Conservation (phyloP, 2,113 vertebrate species). For the Prochilodus magdalenae region DNA sequence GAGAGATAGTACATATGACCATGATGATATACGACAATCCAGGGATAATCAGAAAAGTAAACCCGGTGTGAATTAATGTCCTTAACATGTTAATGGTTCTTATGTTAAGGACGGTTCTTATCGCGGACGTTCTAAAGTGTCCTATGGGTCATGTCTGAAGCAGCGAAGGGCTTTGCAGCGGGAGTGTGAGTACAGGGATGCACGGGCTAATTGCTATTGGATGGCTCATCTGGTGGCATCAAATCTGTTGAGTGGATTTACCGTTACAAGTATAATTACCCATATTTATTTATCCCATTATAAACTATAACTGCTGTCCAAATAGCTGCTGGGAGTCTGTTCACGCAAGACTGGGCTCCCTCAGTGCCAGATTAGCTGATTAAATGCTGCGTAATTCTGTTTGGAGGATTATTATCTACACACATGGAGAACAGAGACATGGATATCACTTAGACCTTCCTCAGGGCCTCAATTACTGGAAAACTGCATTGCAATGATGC, state of each 20-base stretch:
- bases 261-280: background rate
- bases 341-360: conserved; percentile 23
- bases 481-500: conserved; percentile 12
- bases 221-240: background rate
- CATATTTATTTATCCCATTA: conserved; percentile 49
- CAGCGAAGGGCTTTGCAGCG: background rate
- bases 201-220: conserved; percentile 1
- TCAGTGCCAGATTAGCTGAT: conserved; percentile 45
- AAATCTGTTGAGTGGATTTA: conserved; percentile 26
- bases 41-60: background rate
- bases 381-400: conserved; percentile 49
- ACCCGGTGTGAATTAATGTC: background rate
- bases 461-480: conserved; percentile 25
- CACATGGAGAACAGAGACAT: conserved; percentile 3
- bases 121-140: background rate
- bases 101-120: too few species aligned
- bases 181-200: background rate
- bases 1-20: background rate
- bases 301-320: conserved; percentile 35
- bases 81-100: background rate
- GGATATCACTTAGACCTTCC: conserved; percentile 17
- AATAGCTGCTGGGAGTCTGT: conserved; percentile 35
- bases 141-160: background rate
- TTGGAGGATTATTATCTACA: conserved; percentile 46
- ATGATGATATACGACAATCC: background rate